Evolutionary conservation across 2,797 vertebrate species (phyloP), one percentile per base, ranked within the genome.

Genomic region (Siniperca obscura): DNA sequence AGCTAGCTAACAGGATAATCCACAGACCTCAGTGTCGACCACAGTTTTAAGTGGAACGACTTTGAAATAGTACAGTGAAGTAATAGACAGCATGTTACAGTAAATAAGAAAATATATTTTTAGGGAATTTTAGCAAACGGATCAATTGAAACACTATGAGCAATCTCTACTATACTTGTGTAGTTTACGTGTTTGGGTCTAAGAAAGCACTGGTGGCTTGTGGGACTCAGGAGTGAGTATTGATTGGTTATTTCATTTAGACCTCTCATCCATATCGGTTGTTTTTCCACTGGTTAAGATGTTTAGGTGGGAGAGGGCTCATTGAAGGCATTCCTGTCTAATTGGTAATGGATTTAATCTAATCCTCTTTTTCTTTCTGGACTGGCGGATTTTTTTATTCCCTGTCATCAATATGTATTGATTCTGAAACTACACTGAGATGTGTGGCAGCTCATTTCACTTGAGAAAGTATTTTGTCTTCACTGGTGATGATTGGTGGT

Each of bases 361-460:
- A 19, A 69, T 25, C 25, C 8, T 75, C 56, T 61, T 74, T 30
- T 53, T 83, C 60, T 61, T 56, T 53, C 21, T 1, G 0, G 27
- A 59, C 34, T 22, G 55, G 19, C 76, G 55, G 66, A 57, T 62
- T 76, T 64, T 48, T 52, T 69, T 68, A 57, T 80, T 78, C 48
- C 50, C 46, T 36, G 44, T 56, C 55, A 83, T 82, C 81, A 79
- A 85, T 87, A 81, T 60, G 3, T 72, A 88, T 90, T 71, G 70
- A 90, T 87, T 74, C 1, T 55, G 52, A 74, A 71, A 66, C 60
- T 48, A 34, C 34, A 57, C 64, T 72, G 50, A 84, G 68, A 78
- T 48, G 30, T 76, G 75, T 59, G 59, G 48, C 42, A 70, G 74
- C 73, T 78, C 55, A 42, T 87, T 90, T 75, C n/a, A 80, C 70